These are phyloP conservation scores for Emydocephalus ijimae DNA, from an alignment of 2,113 vertebrate species.

Conservation along the genomic window DNA sequence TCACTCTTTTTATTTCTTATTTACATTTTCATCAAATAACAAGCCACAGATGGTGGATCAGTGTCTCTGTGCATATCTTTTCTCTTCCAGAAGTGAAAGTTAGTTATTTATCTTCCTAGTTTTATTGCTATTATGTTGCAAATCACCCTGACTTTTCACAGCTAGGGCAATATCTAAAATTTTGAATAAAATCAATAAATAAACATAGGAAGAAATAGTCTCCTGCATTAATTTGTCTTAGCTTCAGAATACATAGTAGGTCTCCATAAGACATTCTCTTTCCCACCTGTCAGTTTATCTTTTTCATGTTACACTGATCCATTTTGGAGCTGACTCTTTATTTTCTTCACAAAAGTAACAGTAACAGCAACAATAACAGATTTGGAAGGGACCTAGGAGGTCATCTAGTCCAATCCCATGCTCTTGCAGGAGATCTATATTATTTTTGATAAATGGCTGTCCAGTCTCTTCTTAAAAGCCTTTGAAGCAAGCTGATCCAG, in stretches of 20 bases:
- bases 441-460: too few relatives aligned
- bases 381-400: too few relatives aligned
- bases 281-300: background rate
- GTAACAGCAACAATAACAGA: too few relatives aligned
- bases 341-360: background rate
- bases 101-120: background rate
- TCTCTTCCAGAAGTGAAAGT: background rate
- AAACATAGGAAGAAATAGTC: background rate
- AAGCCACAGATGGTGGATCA: background rate
- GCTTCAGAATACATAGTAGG: background rate
- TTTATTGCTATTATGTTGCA: background rate
- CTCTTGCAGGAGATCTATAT: too few relatives aligned
- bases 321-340: background rate
- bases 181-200: background rate
- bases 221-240: too few relatives aligned
- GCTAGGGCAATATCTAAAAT: background rate
- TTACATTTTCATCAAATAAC: background rate
- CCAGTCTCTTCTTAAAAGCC: too few relatives aligned
- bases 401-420: too few relatives aligned
- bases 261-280: background rate
- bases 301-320: background rate
- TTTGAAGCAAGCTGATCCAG: background rate
- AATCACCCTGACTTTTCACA: background rate
- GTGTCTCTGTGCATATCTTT: background rate
- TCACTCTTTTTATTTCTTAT: background rate